Percentiles rank a stretch among this genome's conserved stretches.
phyloP scores from a whole-genome alignment of 2,113 vertebrate species.

The Gasterosteus nipponicus region DNA sequence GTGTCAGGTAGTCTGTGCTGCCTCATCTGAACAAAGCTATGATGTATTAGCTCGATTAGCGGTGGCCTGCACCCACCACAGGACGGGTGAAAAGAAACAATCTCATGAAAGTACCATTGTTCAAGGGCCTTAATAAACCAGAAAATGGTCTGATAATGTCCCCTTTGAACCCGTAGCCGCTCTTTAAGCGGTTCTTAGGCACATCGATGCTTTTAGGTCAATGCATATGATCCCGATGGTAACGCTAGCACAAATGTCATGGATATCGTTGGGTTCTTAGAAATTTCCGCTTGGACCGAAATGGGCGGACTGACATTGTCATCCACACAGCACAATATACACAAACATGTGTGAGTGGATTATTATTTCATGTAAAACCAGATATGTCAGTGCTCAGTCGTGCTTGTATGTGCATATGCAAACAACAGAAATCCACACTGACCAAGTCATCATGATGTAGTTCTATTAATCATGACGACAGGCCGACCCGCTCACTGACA shows the following conservation, averaged over 20 bases:
- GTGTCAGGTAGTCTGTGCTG: no score
- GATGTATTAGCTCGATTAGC: not conserved
- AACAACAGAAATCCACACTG: not conserved
- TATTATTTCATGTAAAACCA: not conserved
- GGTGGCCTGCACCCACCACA: not conserved
- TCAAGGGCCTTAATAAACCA: no score
- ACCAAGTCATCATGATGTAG: not conserved
- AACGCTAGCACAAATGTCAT: not conserved
- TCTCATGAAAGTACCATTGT: no score
- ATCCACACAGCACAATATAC: not conserved
- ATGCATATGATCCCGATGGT: not conserved
- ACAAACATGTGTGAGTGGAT: not conserved
- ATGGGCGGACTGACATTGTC: not conserved
- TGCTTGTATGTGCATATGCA: not conserved
- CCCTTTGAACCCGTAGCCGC: not conserved
- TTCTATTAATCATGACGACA: not conserved
- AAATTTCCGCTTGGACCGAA: slow-evolving; percentile 2
- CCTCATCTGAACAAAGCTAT: not conserved
- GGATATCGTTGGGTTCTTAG: not conserved
- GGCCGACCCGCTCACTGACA: not conserved
- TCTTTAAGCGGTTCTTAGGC: not conserved
- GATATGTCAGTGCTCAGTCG: not conserved
- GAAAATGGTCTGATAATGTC: no score
- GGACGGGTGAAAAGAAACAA: no score
- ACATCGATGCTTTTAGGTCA: not conserved